phyloP scores from a whole-genome alignment of 2,113 vertebrate species.

The Tachuris rubrigastra region DNA sequence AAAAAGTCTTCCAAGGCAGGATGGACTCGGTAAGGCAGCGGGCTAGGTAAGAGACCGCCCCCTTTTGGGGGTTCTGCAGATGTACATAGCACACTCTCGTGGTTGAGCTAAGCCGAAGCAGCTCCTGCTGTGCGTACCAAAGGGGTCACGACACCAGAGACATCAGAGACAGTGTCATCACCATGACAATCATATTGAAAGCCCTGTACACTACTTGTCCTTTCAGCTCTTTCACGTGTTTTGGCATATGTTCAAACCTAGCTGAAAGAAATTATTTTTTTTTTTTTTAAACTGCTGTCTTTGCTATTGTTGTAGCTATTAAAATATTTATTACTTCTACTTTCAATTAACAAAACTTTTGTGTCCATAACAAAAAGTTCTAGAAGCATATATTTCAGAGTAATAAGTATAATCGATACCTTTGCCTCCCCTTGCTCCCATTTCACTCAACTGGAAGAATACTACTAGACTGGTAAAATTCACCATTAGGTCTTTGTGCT shows the following conservation, averaged over 20 bases:
- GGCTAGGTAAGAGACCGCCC: slow-evolving; percentile 29
- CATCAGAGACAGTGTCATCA: background rate
- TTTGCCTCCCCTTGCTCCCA: background rate
- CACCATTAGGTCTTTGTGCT: background rate
- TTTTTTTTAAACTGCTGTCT: background rate
- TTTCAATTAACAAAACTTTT: background rate
- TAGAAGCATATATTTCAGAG: background rate
- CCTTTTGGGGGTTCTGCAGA: background rate
- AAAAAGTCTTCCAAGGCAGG: background rate
- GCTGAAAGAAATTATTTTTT: background rate
- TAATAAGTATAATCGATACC: background rate
- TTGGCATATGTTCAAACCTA: background rate
- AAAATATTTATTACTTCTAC: background rate
- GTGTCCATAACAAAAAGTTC: background rate
- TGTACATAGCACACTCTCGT: background rate
- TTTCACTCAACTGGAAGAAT: background rate
- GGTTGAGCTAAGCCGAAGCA: background rate
- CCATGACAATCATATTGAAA: background rate
- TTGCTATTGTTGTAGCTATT: background rate
- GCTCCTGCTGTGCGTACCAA: background rate
- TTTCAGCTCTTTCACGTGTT: background rate
- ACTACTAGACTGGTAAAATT: background rate
- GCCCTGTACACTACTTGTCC: background rate
- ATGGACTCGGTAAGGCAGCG: background rate
- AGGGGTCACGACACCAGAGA: background rate